Evolutionary conservation across 2,797 vertebrate species (phyloP).

Genomic region (Hyperoplus immaculatus): DNA sequence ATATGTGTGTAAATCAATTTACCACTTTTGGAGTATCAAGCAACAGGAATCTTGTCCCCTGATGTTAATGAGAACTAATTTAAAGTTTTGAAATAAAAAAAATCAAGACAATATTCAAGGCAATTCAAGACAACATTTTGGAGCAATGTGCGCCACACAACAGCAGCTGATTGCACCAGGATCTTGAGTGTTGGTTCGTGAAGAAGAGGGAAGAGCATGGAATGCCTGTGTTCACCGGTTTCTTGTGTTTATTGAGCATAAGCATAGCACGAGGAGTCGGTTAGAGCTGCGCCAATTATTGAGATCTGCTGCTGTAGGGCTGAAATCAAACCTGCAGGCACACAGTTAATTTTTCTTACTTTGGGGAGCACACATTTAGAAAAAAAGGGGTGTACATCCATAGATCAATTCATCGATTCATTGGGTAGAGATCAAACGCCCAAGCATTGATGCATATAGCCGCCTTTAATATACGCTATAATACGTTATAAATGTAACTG

Average conservation of each 20-base stretch:
- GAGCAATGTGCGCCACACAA: neutral
- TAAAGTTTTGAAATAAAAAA: neutral
- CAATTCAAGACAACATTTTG: neutral
- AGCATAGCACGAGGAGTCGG: neutral
- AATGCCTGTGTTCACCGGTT: neutral
- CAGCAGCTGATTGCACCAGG: neutral
- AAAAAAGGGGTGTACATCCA: neutral
- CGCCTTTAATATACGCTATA: too few relatives aligned
- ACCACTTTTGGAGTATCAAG: slow-evolving; percentile 5
- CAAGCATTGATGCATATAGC: too few relatives aligned
- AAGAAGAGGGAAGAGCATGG: neutral
- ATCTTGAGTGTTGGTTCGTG: too few relatives aligned
- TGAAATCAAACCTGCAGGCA: slow-evolving; percentile 4
- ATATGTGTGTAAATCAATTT: slow-evolving; percentile 26
- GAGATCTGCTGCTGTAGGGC: neutral
- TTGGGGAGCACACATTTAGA: neutral
- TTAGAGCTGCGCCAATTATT: neutral
- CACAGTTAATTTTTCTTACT: neutral
- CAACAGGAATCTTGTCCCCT: neutral
- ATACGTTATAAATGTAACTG: too few relatives aligned
- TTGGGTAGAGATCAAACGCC: too few relatives aligned
- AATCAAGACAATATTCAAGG: neutral
- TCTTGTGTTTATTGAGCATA: too few relatives aligned
- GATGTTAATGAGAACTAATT: neutral
- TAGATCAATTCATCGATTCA: too few relatives aligned